Evolutionary conservation across 2,888 invertebrate genomes (phyloP), one percentile per base, ranked within the genome.

Genomic region (Unio pictorum): DNA sequence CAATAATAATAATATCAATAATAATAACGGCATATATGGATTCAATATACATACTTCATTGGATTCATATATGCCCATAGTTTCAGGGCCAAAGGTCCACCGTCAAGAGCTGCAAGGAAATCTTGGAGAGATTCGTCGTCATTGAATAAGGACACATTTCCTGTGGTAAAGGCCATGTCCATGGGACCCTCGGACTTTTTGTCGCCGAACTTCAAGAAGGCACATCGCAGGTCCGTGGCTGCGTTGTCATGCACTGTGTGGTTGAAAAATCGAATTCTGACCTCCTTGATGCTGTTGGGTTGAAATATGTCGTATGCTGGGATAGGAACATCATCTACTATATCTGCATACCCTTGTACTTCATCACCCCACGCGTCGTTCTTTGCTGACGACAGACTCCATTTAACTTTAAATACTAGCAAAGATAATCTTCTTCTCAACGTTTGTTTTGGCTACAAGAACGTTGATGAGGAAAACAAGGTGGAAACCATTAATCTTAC

Each of bases 321-420:
- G 4, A 72, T 72, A 1, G 76, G 76, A 18, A 72, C 71, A n/a
- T 68, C 55, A 0, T 66, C 55, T 4, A 55, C 63, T 26, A 71
- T 59, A 6, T 67, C 71, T 17, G 69, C 68, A 55, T 65, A 76
- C 7, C 76, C 76, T 61, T 76, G 76, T 3, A 74, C 68, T 54
- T 76, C 76, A 56, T 76, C 76, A 20, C 76, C 76, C 76, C 76
- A 76, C 0, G 71, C 65, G 26, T 76, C 74, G 64, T 71, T 68
- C 7, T 74, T 68, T 55, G 66, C 73, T 28, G 71, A 74, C 6
- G 76, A 73, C 55, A 72, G 72, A 62, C 71, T 71, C 76, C 76
- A 76, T 55, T 73, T 69, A 72, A 76, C 74, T 58, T 76, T 76
- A 60, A 72, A 74, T 69, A 73, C 74, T 61, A 74, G 74, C n/a